Base-by-base conservation (phyloP, 2,113 vertebrate species). In the Sceloporus tristichus region DNA sequence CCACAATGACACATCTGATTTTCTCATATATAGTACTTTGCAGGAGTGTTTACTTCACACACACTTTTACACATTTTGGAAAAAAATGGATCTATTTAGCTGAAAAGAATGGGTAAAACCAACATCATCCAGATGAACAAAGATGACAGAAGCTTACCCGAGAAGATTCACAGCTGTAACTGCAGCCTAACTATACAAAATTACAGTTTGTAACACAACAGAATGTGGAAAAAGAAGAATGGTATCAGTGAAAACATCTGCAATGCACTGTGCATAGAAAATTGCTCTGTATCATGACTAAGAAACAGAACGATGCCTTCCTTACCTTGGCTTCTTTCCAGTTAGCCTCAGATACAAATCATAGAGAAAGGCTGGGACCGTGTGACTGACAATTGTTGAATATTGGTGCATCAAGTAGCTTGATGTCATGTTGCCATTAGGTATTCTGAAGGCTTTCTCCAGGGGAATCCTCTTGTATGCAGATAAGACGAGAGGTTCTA, bases 301-400 rank as follows among this genome's bases (percentile, higher is more conserved):
- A 1, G 48, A 62, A 1, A 56, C 4, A 11, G 21, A 13, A 18
- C 4, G 13, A 62, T 62, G 7, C 0, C 0, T 0, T 62, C 82
- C 96, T 98, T 94, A 99, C 99, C 98, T 98, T 34, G 98, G 99
- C 92, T 98, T 98, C 91, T 98, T 98, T 79, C 99, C 99, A 0
- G 97, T 98, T n/a, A 99, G 96, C 5, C 98, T 95, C 91, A 99
- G 97, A 90, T 97, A 97, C 76, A 98, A 90, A 94, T 99, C 98
- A 0, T 98, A 99, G 88, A 99, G 92, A 85, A 99, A 95, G 89
- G 98, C 99, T 0, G 98, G 98, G 81, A 96, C 97, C 92, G 98
- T 97, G 97, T 99, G 98, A 95, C 97, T 98, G 94, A 99, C 97
- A 2, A 98, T 95, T 86, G 98, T 98, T 98, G 98, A 98, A 95